Conservation (phyloP, 2,113 vertebrate species). For the Aplodontia rufa region DNA sequence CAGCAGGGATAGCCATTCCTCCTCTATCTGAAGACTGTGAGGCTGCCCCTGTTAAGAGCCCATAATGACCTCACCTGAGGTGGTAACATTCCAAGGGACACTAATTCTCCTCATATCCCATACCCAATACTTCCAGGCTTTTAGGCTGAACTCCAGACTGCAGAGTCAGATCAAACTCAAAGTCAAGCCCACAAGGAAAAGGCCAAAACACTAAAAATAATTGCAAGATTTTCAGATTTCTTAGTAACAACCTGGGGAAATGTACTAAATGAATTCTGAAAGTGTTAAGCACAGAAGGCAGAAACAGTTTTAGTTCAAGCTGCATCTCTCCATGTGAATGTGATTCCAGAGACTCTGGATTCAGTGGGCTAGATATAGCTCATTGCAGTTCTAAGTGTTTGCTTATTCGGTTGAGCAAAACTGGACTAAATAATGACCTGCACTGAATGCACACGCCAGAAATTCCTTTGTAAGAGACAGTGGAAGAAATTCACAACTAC, state of each 20-base stretch:
- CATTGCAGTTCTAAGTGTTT: background rate
- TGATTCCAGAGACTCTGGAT: background rate
- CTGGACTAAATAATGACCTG: background rate
- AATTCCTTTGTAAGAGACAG: background rate
- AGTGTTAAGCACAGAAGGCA: background rate
- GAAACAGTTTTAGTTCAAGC: background rate
- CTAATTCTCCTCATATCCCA: background rate
- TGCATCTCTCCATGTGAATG: background rate
- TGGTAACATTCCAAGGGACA: background rate
- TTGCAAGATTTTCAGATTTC: background rate
- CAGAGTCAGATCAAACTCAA: constrained; percentile 2
- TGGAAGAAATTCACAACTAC: background rate
- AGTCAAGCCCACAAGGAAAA: background rate
- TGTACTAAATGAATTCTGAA: background rate
- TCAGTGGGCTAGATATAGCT: background rate
- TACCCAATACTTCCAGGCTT: background rate
- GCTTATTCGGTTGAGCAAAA: background rate
- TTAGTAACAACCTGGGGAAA: background rate
- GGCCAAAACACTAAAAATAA: background rate
- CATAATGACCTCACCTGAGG: background rate
- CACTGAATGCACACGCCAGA: background rate
- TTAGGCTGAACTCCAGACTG: background rate
- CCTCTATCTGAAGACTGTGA: background rate
- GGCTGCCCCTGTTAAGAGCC: background rate
- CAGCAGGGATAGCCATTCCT: background rate